Base-by-base conservation (phyloP, 2,888 invertebrate species). In the Mesopsocus fuscifrons region DNA sequence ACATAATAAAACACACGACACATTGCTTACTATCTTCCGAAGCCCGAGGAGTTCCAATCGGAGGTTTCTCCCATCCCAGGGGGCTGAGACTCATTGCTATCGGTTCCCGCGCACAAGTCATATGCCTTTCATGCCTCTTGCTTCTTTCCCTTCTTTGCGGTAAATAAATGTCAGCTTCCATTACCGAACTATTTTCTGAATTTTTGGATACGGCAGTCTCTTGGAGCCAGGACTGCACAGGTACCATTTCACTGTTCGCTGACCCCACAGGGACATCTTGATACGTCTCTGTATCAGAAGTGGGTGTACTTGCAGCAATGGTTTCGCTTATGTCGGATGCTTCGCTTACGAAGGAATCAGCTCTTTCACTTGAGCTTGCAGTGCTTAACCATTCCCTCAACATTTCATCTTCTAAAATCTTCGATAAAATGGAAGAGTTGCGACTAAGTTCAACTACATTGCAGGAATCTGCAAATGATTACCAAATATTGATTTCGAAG, bases 221-320 rank as follows among this genome's bases (percentile, higher is more conserved):
- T 9, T 26, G 8, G 8, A 26, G 11, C 26, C 26, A 26, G 8
- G 26, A 26, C 11, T 26, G 26, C 26, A 11, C 8, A 11, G 8
- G 6, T 26, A 26, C 26, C 11, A 26, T 26, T 26, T 26, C 26
- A 9, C 8, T 9, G 26, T 26, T 26, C n/a, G n/a, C n/a, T 9
- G 26, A 26, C 26, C 42, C 45, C 41, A 44, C 34, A 13, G 46
- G 49, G 13, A 45, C 41, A 18, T 49, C 47, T 42, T 47, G 8
- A 26, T 26, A 26, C 26, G 26, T 26, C 11, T 26, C 26, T 26
- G 26, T 26, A 11, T 26, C 26, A 11, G 26, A 9, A 6, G 26
- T 26, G 6, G 6, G 26, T 9, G 11, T 11, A 26, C 26, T 26
- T 26, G 26, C 26, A 26, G 8, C 26, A 26, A 26, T 11, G 11